phyloP scores from a whole-genome alignment of 2,113 vertebrate species.

The Saccopteryx bilineata region DNA sequence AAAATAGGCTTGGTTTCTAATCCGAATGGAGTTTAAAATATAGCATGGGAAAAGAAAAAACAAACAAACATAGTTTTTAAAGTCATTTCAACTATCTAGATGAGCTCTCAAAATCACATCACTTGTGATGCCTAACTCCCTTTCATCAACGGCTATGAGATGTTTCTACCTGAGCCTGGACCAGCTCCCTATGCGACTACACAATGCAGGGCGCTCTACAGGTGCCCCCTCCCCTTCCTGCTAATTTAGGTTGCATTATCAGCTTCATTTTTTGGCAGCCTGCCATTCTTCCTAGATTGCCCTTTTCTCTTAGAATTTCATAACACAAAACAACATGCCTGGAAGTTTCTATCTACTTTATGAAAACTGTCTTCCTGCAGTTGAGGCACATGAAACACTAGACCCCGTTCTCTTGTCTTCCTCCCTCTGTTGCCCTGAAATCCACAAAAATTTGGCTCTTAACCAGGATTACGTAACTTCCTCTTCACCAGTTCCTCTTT shows the following conservation, averaged over 20 bases:
- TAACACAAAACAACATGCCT: slow-evolving; percentile 30
- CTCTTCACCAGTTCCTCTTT: slow-evolving; percentile 72
- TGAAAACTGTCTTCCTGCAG: slow-evolving; percentile 62
- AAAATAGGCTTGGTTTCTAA: neutral
- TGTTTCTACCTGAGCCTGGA: slow-evolving; percentile 24
- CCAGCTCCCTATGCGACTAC: neutral
- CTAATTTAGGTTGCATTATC: neutral
- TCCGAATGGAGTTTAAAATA: slow-evolving; percentile 17
- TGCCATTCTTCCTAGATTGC: slow-evolving; percentile 36
- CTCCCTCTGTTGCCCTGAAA: neutral
- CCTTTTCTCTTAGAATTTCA: slow-evolving; percentile 38
- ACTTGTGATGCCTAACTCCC: neutral
- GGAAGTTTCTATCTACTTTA: slow-evolving; percentile 22
- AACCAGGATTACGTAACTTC: slow-evolving; percentile 66
- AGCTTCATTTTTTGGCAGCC: slow-evolving; percentile 11
- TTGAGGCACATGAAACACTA: slow-evolving; percentile 24
- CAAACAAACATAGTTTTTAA: neutral
- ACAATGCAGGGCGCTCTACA: neutral
- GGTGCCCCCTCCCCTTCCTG: neutral
- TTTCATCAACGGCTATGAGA: neutral
- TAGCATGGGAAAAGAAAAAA: neutral
- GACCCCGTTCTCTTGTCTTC: neutral
- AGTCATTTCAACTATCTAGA: slow-evolving; percentile 26
- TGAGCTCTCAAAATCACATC: slow-evolving; percentile 10
- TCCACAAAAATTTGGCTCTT: neutral